These are phyloP conservation scores for Malurus alboscapulatus DNA, from an alignment of 2,113 vertebrate species.

Conservation along the genomic window DNA sequence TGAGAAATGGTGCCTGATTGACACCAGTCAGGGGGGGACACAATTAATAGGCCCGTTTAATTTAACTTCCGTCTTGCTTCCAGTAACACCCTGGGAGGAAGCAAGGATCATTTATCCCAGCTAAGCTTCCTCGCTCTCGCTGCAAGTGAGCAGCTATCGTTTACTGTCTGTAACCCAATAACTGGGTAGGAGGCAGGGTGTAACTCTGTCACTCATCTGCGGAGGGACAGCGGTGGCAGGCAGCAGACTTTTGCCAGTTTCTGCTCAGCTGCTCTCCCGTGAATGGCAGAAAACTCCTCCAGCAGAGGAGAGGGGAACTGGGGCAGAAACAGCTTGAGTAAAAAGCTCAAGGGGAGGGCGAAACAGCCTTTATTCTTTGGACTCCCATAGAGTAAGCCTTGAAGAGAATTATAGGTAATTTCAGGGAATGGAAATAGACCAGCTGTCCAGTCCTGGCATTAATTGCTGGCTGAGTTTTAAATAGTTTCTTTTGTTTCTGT, in stretches of 20 bases:
- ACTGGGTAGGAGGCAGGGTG: background rate
- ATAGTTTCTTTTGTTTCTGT: background rate
- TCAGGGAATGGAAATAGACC: background rate
- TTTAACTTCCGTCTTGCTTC: background rate
- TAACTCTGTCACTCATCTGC: background rate
- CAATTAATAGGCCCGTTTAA: background rate
- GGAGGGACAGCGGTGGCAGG: background rate
- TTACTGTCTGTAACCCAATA: background rate
- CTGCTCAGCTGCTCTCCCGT: background rate
- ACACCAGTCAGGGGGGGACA: background rate
- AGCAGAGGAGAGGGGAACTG: background rate
- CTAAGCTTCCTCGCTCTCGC: background rate
- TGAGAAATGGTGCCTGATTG: background rate
- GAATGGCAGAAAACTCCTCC: background rate
- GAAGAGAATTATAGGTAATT: fast-evolving
- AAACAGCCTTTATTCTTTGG: background rate
- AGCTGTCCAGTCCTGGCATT: background rate
- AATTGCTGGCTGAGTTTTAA: background rate
- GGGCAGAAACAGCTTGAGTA: background rate
- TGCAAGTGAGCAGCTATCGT: background rate
- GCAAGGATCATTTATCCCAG: background rate
- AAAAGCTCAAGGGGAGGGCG: fast-evolving
- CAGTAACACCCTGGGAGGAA: background rate
- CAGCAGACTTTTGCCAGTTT: background rate
- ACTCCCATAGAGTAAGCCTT: background rate